Base-by-base conservation (phyloP, 2,797 vertebrate species). In the Microchirus variegatus region DNA sequence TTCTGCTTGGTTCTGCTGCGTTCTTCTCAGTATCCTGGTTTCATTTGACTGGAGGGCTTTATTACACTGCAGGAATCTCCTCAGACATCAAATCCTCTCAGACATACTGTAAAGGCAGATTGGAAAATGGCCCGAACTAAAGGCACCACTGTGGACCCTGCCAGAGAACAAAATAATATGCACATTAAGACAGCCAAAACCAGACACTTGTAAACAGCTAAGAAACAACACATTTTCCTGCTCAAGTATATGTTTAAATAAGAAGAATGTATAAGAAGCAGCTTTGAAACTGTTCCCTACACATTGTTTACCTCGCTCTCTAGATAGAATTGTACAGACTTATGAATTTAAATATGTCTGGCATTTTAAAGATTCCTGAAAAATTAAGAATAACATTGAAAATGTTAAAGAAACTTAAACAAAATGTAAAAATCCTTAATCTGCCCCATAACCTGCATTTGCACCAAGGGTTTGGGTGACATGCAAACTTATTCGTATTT, bases 1-100 rank as follows among this genome's bases (percentile, higher is more conserved):
- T 31, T 31, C 8, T 31, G 31, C 31, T 47, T 44, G 7, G 18
- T 41, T 53, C 18, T 53, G 14, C n/a, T 26, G 36, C 3, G 41
- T 43, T 61, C 53, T 53, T 11, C 40, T 50, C 42, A 9, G 57
- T 14, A 48, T 40, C 52, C 22, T 48, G 36, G 58, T 63, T 71
- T 83, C 67, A 60, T 61, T 55, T 67, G 52, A 63, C 61, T 46
- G 51, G 50, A 1, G 10, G 53, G 15, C 44, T 31, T 35, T 59
- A 43, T 74, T 64, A 69, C 59, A 48, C 26, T 51, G 49, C 71
- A 80, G 80, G 64, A 83, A 88, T 69, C 42, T 76, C 57, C 67
- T 73, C 51, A 22, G 51, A 84, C 75, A 74, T 67, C 47, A 22
- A 72, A 76, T 67, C 67, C 55, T 47, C 53, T 59, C 48, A 59